Evolutionary conservation across 2,888 invertebrate species (phyloP).

Genomic region (Torymus auratus): DNA sequence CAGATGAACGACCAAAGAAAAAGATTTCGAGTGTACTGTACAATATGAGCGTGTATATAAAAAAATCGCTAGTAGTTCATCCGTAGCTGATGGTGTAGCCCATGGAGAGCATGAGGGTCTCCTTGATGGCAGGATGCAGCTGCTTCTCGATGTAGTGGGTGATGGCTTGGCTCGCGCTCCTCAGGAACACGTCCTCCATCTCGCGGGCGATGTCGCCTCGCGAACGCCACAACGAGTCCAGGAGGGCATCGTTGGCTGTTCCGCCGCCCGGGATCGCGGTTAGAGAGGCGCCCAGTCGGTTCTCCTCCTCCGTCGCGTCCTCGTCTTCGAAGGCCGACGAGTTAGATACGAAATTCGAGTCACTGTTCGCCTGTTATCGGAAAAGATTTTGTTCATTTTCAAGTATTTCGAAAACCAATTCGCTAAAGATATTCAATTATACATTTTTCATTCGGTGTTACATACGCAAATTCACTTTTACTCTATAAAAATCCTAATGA

Average conservation of each 20-base stretch:
- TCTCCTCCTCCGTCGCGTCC: conserved; percentile 35
- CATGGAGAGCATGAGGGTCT: conserved; percentile 91
- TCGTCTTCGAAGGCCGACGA: conserved; percentile 27
- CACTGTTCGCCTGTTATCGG: conserved; percentile 6
- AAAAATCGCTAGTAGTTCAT: conserved; percentile 67
- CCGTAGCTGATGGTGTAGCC: conserved; percentile 92
- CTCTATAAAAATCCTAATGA: neutral
- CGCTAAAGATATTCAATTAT: no score
- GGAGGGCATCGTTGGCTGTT: conserved; percentile 39
- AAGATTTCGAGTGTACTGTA: no score
- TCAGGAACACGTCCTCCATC: conserved; percentile 90
- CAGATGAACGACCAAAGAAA: neutral
- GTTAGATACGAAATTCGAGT: conserved; percentile 20
- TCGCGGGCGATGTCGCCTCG: conserved; percentile 84
- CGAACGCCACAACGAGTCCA: conserved; percentile 68
- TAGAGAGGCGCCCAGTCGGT: conserved; percentile 1
- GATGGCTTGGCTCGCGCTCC: conserved; percentile 88
- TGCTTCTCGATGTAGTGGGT: conserved; percentile 91
- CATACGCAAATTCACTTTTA: neutral
- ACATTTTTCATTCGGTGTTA: no score
- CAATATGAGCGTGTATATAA: no score
- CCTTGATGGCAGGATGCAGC: conserved; percentile 89
- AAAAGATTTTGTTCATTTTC: neutral
- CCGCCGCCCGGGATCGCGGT: neutral
- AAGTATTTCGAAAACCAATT: no score